Evolutionary conservation across 2,888 invertebrate genomes (phyloP), one percentile per base, ranked within the genome.

Genomic region (Cabera pusaria): DNA sequence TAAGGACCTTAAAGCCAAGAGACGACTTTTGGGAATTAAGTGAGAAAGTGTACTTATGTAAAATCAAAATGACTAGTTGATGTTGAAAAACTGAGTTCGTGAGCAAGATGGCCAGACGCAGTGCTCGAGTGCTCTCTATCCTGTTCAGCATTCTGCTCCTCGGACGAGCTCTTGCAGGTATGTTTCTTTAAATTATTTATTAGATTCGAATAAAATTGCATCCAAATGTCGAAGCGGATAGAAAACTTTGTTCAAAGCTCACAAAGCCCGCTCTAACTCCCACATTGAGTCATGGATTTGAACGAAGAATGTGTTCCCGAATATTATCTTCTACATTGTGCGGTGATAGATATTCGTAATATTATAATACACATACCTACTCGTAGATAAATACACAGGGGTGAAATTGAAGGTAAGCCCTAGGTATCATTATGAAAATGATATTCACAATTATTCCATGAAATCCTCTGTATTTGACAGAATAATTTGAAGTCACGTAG

Each of bases 161-260:
- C 49, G 87, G 87, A 46, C 74, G 86, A 44, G 86, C 82, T 51
- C 78, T 88, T 45, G 82, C 87, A 69, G 87, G 88, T 87, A 58
- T 74, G 76, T 5, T 21, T 8, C 11, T 29, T 21, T 52, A 36
- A 49, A 52, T 49, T 35, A 52, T 46, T 46, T 52, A 52, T 49
- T 19, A 43, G 37, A 38, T 37, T 23, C 44, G 37, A 32, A 48
- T 49, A 44, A 44, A 46, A 41, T 41, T 31, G 41, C 26, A 29
- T 37, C 21, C 20, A 27, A 31, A 19, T 36, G 32, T 26, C 31
- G 29, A 28, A 41, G 24, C 28, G 24, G 25, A 41, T 34, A 37
- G 41, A 36, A 46, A 43, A 37, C 33, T 47, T 45, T 34, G 48
- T 21, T 44, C 33, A 24, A 39, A 19, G 10, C 43, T 39, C 26